Base-by-base conservation (phyloP, 2,113 vertebrate species). In the Potamarius usumacintae region DNA sequence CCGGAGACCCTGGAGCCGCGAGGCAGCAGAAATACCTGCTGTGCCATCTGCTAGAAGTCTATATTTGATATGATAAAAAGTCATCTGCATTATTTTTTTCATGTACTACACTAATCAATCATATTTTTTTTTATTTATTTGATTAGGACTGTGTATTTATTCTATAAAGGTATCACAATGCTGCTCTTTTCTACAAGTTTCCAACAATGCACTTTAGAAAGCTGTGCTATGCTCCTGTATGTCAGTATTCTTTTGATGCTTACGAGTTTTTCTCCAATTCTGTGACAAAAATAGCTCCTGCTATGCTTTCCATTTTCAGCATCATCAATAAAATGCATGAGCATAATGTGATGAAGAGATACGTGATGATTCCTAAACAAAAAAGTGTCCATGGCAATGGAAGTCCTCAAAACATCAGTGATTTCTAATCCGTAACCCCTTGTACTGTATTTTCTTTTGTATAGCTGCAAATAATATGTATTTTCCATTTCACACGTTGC, bases 111-210 rank as follows among this genome's bases (percentile, higher is more conserved):
- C 57, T 48, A 87, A 27, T 27, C 60, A 42, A 48, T 9, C 42
- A 69, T 57, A 79, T 42, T 58, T 11, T n/a, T 74, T 84, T 79
- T 90, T 88, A 98, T 98, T 99, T 98, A 99, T 98, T 98, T 97
- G 94, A 95, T 96, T 93, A 95, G 92, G 96, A 94, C 91, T 91
- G 95, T 97, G 92, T 98, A 98, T 98, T 98, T 98, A 98, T 97
- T 98, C 97, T 97, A 95, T 97, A 96, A 98, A 97, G 96, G 88
- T 97, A 97, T 97, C 94, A 95, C 92, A 95, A 96, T 97, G 97
- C 97, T 99, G 97, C 97, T 98, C 94, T 96, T 96, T 94, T 94
- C 42, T 74, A 55, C 77, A 84, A 58, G 30, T 88, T 84, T 79
- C 18, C 79, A 83, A 96, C 96, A 96, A 96, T 97, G 97, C 97